Percentiles rank a stretch among this genome's conserved stretches.
Conservation (phyloP, 2,113 vertebrate species). For the Passerina amoena region DNA sequence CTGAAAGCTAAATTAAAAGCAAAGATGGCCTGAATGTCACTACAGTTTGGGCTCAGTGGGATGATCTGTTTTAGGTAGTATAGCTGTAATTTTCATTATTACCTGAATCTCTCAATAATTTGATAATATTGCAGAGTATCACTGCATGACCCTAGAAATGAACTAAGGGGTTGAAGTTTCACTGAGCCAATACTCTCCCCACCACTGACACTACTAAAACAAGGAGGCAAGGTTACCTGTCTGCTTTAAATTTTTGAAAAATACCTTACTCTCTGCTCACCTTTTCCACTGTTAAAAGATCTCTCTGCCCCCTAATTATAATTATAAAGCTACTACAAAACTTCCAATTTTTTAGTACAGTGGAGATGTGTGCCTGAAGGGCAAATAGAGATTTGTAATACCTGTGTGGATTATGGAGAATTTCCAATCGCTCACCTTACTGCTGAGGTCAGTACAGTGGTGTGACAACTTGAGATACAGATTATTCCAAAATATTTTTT, state of each 20-base stretch:
- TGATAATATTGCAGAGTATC: not conserved
- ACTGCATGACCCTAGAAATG: not conserved
- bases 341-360: not conserved
- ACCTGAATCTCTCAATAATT: not conserved
- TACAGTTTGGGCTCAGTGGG: not conserved
- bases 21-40: not conserved
- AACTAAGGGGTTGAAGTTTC: not conserved
- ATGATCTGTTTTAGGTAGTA: not conserved
- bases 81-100: not conserved
- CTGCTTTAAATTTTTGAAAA: not conserved
- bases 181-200: not conserved
- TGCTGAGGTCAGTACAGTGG: not conserved
- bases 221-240: not conserved
- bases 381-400: not conserved
- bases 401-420: not conserved
- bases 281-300: not conserved
- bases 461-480: not conserved
- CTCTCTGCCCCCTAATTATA: not conserved
- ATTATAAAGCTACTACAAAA: not conserved
- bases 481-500: not conserved
- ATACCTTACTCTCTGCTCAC: not conserved
- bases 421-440: accelerated
- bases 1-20: not conserved
- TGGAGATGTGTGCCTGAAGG: not conserved
- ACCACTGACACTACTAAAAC: not conserved